phyloP scores from a whole-genome alignment of 2,888 invertebrate species.

The Ganaspis brasiliensis region DNA sequence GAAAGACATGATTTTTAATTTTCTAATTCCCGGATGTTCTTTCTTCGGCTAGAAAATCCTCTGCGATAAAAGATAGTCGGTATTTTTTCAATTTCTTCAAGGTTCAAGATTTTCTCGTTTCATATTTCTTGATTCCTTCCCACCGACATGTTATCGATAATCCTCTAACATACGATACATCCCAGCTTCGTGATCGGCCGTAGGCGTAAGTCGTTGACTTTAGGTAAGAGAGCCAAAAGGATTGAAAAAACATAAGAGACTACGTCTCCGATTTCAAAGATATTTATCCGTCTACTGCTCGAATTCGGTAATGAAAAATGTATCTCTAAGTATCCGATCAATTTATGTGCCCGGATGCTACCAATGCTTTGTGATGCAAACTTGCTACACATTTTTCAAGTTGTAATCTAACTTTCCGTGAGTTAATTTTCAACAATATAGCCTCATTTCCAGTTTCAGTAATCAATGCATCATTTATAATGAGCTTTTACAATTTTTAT shows the following conservation, averaged over 20 bases:
- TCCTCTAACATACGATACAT: slow-evolving; percentile 59
- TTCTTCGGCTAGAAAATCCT: neutral
- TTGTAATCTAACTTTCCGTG: too few species aligned
- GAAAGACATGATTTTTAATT: slow-evolving; percentile 1
- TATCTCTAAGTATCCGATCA: slow-evolving; percentile 7
- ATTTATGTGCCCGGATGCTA: neutral
- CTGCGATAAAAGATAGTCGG: neutral
- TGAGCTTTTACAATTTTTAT: too few species aligned
- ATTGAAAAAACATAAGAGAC: slow-evolving; percentile 26
- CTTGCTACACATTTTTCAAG: too few species aligned
- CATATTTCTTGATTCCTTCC: slow-evolving; percentile 42
- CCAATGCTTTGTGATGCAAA: too few species aligned
- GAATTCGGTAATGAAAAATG: slow-evolving; percentile 42
- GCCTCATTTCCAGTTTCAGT: too few species aligned
- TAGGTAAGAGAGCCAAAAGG: slow-evolving; percentile 48
- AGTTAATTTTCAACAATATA: too few species aligned
- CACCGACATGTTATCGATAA: slow-evolving; percentile 62
- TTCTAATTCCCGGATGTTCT: slow-evolving; percentile 5
- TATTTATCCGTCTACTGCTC: slow-evolving; percentile 49
- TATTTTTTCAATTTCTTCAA: slow-evolving; percentile 26
- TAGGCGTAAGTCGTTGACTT: slow-evolving; percentile 59
- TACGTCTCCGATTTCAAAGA: slow-evolving; percentile 55
- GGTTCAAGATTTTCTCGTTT: slow-evolving; percentile 37
- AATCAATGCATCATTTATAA: too few species aligned
- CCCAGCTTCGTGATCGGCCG: slow-evolving; percentile 46